Base-by-base conservation (phyloP, 2,797 vertebrate genomes). In the Pelochelys cantorii region DNA sequence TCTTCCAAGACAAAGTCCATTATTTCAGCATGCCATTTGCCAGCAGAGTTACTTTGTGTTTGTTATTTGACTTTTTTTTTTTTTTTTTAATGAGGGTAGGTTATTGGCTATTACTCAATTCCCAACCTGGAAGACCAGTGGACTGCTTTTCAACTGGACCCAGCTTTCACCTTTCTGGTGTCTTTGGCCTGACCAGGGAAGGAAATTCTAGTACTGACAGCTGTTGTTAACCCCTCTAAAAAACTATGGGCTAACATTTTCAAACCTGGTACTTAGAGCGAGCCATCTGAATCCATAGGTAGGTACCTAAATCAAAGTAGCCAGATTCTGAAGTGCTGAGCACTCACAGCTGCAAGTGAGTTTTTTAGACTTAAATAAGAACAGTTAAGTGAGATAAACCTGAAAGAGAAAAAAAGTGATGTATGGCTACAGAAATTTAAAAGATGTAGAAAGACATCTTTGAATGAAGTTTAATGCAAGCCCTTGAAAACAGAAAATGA, bases 201-300 rank as follows among this genome's bases (percentile, higher is more conserved):
- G 81, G 74, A 93, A 93, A 90, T 89, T 91, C 92, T 92, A 80
- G 91, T 56, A 54, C 91, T 83, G 65, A 81, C 54, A 54, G 65
- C 88, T 0, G 93, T 95, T 90, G 93, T 90, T 85, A 91, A 92
- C 90, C 82, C 74, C 92, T 37, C 84, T 75, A 92, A 86, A 85
- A 95, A 94, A 48, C 15, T 78, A 83, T 90, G 83, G 42, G 71
- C 85, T 77, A 90, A 90, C 81, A 81, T 86, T 94, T 93, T 71
- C 79, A 94, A 95, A 94, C 81, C 82, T 12, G 81, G 75, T 55
- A 65, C 60, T 60, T 90, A 79, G 81, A 86, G 60, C 0, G 2
- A 85, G 90, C 42, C 55, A 29, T 54, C 86, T 59, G 65, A 91
- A 93, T 17, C 5, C 17, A 65, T 27, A 25, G 25, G 29, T 79